phyloP scores from a whole-genome alignment of 2,888 invertebrate species.

The Polydrusus tereticollis region DNA sequence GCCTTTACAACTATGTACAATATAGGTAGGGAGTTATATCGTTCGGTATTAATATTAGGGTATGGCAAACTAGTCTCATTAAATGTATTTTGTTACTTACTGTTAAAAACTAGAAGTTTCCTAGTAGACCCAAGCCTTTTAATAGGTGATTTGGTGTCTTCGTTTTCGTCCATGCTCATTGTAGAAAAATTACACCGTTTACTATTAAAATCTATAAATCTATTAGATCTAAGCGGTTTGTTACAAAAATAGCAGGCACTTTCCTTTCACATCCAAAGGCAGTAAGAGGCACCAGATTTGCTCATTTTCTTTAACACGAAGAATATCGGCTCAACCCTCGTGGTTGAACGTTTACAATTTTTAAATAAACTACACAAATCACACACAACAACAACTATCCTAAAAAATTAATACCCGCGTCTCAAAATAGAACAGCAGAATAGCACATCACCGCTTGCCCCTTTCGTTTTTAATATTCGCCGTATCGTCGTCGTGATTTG shows the following conservation, averaged over 20 bases:
- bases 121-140: conserved; percentile 85
- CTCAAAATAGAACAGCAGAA: conserved; percentile 43
- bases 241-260: conserved; percentile 31
- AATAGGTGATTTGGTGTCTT: conserved; percentile 84
- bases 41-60: too few species aligned
- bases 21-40: too few species aligned
- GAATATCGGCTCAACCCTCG: conserved; percentile 12
- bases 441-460: conserved; percentile 12
- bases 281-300: conserved; percentile 14
- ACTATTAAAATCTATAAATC: conserved; percentile 7
- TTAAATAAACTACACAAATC: conserved; percentile 35
- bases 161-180: conserved; percentile 77
- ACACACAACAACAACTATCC: conserved; percentile 32
- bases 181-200: conserved; percentile 2
- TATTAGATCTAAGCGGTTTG: conserved; percentile 8
- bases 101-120: conserved; percentile 83
- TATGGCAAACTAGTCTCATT: too few species aligned
- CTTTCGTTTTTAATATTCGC: conserved; percentile 30
- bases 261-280: conserved; percentile 39
- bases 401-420: conserved; percentile 34
- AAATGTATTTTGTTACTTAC: conserved; percentile 75
- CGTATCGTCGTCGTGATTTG: conserved; percentile 14
- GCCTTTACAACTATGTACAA: too few species aligned
- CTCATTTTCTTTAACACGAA: neutral
- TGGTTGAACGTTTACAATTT: conserved; percentile 9